Percentiles rank a stretch among this genome's conserved stretches.
Conservation (phyloP, 2,113 vertebrate species). For the Brienomyrus brachyistius region DNA sequence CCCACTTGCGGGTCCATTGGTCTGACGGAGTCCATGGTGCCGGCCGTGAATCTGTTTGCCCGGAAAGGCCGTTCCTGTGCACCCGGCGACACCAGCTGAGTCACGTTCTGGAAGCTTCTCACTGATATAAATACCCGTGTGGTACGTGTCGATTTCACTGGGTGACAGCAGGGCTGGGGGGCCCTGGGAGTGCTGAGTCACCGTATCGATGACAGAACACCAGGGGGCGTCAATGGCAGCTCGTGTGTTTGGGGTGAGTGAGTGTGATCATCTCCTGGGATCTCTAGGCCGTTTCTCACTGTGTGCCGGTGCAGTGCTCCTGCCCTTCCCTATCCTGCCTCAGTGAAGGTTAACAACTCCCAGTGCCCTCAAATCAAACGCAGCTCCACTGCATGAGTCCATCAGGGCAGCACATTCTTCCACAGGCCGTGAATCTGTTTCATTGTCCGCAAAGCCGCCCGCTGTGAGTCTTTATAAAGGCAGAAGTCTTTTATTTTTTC, state of each 20-base stretch:
- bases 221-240: neutral
- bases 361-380: conserved; percentile 24
- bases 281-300: neutral
- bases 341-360: conserved; percentile 27
- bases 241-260: neutral
- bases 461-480: neutral
- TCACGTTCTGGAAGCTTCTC: neutral
- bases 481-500: neutral
- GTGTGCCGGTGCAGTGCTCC: neutral
- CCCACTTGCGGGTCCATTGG: neutral
- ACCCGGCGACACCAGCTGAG: neutral
- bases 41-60: neutral
- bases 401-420: neutral
- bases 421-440: neutral
- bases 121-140: neutral
- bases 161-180: neutral
- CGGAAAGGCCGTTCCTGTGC: neutral
- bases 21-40: neutral
- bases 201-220: neutral
- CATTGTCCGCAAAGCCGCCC: neutral
- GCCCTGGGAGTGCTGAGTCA: neutral
- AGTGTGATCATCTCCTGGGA: neutral
- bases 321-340: neutral
- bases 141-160: neutral
- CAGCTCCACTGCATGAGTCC: conserved; percentile 19